Percentiles rank a stretch among this genome's conserved stretches.
These are phyloP conservation scores for Lophotis ruficrista DNA, from an alignment of 2,113 vertebrate genomes.

Conservation along the genomic window DNA sequence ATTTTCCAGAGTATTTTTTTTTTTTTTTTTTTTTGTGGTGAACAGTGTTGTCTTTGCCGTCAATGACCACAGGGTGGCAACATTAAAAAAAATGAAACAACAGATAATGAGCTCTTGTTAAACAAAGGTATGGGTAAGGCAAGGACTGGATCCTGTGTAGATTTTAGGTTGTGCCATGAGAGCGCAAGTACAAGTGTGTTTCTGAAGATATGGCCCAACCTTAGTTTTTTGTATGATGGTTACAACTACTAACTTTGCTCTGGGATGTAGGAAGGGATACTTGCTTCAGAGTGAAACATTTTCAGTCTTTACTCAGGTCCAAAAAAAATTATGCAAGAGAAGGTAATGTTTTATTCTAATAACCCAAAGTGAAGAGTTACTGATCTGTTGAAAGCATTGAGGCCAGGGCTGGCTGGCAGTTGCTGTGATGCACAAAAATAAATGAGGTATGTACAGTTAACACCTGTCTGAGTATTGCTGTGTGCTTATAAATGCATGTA, in stretches of 20 bases:
- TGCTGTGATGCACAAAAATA: not conserved
- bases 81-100: not conserved
- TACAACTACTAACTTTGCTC: not conserved
- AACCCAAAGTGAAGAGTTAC: not conserved
- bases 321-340: not conserved
- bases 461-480: not conserved
- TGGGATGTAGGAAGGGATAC: not conserved
- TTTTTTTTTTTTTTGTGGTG: not conserved
- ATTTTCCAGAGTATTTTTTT: not conserved
- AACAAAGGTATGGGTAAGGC: fast-evolving
- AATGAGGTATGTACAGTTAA: not conserved
- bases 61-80: slow-evolving; percentile 30
- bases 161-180: not conserved
- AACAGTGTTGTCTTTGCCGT: not conserved
- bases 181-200: fast-evolving
- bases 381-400: not conserved
- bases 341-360: not conserved
- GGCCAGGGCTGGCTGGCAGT: not conserved
- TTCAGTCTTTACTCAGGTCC: not conserved
- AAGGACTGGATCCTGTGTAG: fast-evolving
- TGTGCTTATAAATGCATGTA: not conserved
- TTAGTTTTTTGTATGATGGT: not conserved
- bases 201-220: not conserved
- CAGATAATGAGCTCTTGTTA: not conserved
- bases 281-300: not conserved